Conservation (phyloP, 1,140 invertebrate genomes). For the Eupristina koningsbergeri region DNA sequence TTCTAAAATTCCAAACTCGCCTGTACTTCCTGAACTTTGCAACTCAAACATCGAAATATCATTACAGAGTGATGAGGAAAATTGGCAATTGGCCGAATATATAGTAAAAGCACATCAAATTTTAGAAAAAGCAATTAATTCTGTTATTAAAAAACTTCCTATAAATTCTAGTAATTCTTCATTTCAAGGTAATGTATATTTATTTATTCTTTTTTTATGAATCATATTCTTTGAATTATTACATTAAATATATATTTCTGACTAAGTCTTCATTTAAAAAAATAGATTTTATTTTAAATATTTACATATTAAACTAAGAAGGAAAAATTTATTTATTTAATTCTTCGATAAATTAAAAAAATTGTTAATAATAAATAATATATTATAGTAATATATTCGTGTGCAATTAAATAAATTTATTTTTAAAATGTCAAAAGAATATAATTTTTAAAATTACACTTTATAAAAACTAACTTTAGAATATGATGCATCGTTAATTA, state of each 20-base stretch:
- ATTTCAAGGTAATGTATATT: constrained; percentile 23
- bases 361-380: too few species aligned
- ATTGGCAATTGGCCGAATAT: constrained; percentile 49
- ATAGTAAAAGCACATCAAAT: constrained; percentile 53
- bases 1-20: constrained; percentile 52
- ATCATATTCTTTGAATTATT: neutral
- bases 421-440: too few species aligned
- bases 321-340: too few species aligned
- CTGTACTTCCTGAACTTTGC: constrained; percentile 52
- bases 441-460: too few species aligned
- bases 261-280: neutral
- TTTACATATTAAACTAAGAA: too few species aligned
- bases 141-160: constrained; percentile 48
- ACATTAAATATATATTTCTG: neutral
- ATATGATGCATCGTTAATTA: too few species aligned
- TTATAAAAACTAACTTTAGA: too few species aligned
- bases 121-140: constrained; percentile 56
- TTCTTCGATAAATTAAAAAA: too few species aligned
- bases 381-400: too few species aligned
- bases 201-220: neutral
- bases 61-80: constrained; percentile 53
- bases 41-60: constrained; percentile 57
- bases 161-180: constrained; percentile 29
- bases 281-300: too few species aligned
- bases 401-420: too few species aligned